These are phyloP conservation scores for Spodoptera picta DNA, from an alignment of 2,888 invertebrate species.

Conservation along the genomic window DNA sequence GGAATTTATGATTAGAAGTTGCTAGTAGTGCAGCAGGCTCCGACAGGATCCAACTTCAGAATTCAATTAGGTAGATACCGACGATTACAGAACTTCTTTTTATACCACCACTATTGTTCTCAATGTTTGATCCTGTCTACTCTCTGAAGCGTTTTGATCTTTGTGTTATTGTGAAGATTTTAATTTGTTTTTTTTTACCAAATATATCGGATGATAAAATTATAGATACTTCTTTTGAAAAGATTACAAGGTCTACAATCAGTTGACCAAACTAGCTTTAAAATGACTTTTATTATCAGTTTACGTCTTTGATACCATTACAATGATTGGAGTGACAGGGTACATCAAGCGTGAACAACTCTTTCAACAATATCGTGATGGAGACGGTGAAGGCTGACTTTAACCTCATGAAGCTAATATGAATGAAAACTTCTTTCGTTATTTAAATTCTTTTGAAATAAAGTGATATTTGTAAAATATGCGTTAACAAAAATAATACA, in stretches of 20 bases:
- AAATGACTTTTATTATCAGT: background rate
- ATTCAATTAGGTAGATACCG: constrained; percentile 68
- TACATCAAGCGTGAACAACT: background rate
- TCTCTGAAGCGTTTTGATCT: constrained; percentile 38
- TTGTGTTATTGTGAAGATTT: constrained; percentile 15
- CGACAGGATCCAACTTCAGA: constrained; percentile 63
- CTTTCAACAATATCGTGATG: constrained; percentile 5
- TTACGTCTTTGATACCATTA: no score
- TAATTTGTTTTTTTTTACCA: no score
- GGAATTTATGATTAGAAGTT: constrained; percentile 76
- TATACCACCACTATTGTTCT: constrained; percentile 39
- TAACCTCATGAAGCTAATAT: constrained; percentile 14
- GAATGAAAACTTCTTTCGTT: constrained; percentile 10
- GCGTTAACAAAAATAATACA: constrained; percentile 65
- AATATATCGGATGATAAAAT: no score
- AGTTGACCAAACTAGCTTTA: background rate
- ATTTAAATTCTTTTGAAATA: constrained; percentile 22
- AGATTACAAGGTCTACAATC: no score
- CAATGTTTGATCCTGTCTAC: constrained; percentile 30
- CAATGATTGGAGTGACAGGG: no score
- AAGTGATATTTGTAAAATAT: constrained; percentile 45
- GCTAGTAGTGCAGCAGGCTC: constrained; percentile 63
- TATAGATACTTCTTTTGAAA: no score
- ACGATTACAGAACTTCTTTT: constrained; percentile 59
- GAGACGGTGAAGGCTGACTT: constrained; percentile 13